These are phyloP conservation scores for Premnoplex brunnescens DNA, from an alignment of 2,797 vertebrate species.

Conservation along the genomic window DNA sequence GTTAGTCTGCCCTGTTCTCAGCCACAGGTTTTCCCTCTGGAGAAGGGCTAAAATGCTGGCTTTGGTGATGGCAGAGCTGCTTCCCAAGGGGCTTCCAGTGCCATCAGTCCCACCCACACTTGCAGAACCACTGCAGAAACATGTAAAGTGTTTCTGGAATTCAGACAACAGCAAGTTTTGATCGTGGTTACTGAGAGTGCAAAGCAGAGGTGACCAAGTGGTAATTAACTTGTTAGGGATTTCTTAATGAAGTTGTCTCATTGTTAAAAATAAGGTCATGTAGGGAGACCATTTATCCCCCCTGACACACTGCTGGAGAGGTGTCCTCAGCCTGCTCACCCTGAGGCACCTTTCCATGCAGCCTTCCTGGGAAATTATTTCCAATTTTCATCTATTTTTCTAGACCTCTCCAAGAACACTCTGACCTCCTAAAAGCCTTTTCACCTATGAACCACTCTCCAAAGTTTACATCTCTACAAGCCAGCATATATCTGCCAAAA, in stretches of 20 bases:
- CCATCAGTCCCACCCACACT: background rate
- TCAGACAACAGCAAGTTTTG: background rate
- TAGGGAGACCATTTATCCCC: background rate
- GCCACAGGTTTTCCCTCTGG: background rate
- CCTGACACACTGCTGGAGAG: background rate
- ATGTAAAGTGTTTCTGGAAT: background rate
- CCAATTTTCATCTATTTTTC: background rate
- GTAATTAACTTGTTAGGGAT: background rate
- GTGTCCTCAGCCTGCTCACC: background rate
- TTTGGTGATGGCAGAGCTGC: background rate
- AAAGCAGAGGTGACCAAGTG: background rate
- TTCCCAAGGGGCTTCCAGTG: background rate
- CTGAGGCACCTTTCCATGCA: background rate
- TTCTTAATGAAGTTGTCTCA: background rate
- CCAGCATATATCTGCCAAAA: background rate
- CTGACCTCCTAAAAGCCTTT: conserved; percentile 6
- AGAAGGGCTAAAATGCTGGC: background rate
- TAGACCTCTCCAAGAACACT: background rate
- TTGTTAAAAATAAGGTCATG: background rate
- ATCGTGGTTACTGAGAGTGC: background rate
- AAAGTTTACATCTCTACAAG: background rate
- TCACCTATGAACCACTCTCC: background rate
- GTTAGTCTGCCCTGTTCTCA: background rate
- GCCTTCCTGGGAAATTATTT: background rate
- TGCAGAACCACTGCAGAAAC: background rate